These are phyloP conservation scores for Bubalus kerabau DNA, from an alignment of 2,113 vertebrate genomes.

Conservation along the genomic window DNA sequence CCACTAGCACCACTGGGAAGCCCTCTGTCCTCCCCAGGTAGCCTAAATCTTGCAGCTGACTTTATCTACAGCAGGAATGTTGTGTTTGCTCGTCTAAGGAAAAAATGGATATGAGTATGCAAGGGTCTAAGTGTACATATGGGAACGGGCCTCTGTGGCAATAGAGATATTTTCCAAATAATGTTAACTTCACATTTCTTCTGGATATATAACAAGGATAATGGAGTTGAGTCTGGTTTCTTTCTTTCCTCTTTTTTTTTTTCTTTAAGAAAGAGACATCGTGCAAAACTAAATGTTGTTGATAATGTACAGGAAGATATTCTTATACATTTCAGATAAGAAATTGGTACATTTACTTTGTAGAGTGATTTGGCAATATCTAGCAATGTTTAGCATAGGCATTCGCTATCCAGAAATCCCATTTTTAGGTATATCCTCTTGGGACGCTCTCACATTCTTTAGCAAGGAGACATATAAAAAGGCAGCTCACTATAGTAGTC, in stretches of 20 bases:
- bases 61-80: fast-evolving
- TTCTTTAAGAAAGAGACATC: neutral
- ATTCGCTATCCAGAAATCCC: neutral
- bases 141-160: neutral
- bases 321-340: neutral
- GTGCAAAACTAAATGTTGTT: neutral
- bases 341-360: neutral
- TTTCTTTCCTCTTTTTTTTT: neutral
- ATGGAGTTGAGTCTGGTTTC: neutral
- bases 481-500: neutral
- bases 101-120: fast-evolving
- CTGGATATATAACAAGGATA: neutral
- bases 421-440: neutral
- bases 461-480: neutral
- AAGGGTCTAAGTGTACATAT: fast-evolving
- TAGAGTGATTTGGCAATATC: neutral
- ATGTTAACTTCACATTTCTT: neutral
- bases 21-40: neutral
- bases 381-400: neutral
- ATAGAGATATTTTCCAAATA: neutral
- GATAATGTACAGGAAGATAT: neutral
- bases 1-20: neutral
- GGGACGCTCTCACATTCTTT: neutral
- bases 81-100: neutral
- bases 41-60: neutral